A percentile compares a stretch with the other conserved stretches of the same genome.
These are phyloP conservation scores for Gephyroberyx darwinii DNA, from an alignment of 2,797 vertebrate species.

Conservation along the genomic window DNA sequence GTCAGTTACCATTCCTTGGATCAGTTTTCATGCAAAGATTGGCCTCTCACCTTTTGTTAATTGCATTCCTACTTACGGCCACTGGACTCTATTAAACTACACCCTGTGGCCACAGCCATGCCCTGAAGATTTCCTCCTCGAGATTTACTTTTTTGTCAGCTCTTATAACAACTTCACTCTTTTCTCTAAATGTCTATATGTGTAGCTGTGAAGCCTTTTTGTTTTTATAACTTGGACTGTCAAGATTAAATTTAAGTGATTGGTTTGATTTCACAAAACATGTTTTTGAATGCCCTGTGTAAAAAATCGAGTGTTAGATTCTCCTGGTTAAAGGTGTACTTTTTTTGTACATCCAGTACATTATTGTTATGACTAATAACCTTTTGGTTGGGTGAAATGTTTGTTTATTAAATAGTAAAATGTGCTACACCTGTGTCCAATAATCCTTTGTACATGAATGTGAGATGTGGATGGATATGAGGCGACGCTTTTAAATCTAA, in stretches of 20 bases:
- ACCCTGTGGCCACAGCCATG: not conserved
- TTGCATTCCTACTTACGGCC: conserved; percentile 32
- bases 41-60: conserved; percentile 3
- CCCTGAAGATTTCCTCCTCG: conserved; percentile 34
- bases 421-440: conserved; percentile 38
- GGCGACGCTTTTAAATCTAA: conserved; percentile 16
- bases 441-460: conserved; percentile 17
- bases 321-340: conserved; percentile 7
- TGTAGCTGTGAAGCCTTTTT: conserved; percentile 56
- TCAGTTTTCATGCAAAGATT: conserved; percentile 7
- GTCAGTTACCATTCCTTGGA: conserved; percentile 5
- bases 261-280: conserved; percentile 47
- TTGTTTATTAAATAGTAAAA: conserved; percentile 47
- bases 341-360: conserved; percentile 12
- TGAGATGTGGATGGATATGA: conserved; percentile 6
- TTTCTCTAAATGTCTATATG: conserved; percentile 45
- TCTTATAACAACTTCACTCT: not conserved
- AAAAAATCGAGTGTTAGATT: conserved; percentile 32
- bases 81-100: not conserved
- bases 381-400: conserved; percentile 21
- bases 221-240: conserved; percentile 27
- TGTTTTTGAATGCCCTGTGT: conserved; percentile 42
- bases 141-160: conserved; percentile 8
- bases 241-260: conserved; percentile 35
- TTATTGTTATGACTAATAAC: conserved; percentile 36